Base-by-base conservation (phyloP, 1,140 invertebrate species). In the Oedothorax gibbosus region DNA sequence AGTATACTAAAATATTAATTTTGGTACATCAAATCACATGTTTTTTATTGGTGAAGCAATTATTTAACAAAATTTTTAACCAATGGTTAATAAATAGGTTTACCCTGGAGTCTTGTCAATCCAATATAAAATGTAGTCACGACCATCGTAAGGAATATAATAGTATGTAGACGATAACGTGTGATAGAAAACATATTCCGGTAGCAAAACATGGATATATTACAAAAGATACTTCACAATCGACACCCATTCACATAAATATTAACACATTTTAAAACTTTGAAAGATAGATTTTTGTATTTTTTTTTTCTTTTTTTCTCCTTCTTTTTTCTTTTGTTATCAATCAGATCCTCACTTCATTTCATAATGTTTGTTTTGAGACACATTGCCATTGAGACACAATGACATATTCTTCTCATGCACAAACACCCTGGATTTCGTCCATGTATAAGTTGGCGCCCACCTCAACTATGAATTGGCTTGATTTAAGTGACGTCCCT, bases 91-190 rank as follows among this genome's bases (percentile, higher is more conserved):
- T 51, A 18, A 57, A 11, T 56, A n/a, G 20, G 11, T 21, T 14
- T 71, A 81, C 78, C 78, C 71, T 81, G 78, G 57, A 71, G 50
- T 60, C 54, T n/a, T 8, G 21, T 71, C 15, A 81, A 20, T 7
- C 14, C 66, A 50, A 81, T 71, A 49, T 81, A 81, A 81, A 81
- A 81, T 21, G 78, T 65, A 49, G 78, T 21, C 35, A 81, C 50
- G 0, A 81, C 65, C 57, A 53, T 68, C n/a, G 35, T 21, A n/a
- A 71, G n/a, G 14, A 81, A 21, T 50, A 81, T 71, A 71, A 69
- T 57, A 11, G 18, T 18, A 60, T 81, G 71, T 10, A 81, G 11
- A 9, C 78, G 65, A 50, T 60, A 81, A 14, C 78, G 78, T 12
- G 78, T 81, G 9, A 81, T 71, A 21, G 78, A 50, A 60, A 56